Evolutionary conservation across 2,113 vertebrate genomes (phyloP).

Genomic region (Megalops atlanticus): DNA sequence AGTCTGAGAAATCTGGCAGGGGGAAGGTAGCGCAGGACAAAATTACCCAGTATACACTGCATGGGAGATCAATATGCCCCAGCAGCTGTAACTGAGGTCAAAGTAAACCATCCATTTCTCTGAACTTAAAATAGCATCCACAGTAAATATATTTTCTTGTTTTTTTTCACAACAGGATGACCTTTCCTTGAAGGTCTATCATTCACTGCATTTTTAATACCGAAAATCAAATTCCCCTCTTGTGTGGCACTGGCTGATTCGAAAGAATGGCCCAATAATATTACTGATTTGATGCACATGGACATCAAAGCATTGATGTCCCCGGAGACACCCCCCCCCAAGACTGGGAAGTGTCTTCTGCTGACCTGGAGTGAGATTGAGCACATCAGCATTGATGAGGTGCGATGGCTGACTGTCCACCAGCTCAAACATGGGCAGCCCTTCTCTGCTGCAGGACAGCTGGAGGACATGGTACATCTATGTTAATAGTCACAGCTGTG

Average conservation of each 20-base stretch:
- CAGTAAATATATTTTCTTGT: no score
- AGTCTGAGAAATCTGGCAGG: slow-evolving; percentile 86
- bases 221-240: neutral
- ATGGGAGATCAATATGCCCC: neutral
- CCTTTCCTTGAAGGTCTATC: neutral
- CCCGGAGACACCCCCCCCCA: neutral
- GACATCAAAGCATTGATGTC: neutral
- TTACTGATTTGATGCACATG: no score
- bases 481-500: neutral
- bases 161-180: no score
- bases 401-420: slow-evolving; percentile 91
- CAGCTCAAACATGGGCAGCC: slow-evolving; percentile 93
- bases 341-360: neutral
- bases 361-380: slow-evolving; percentile 93
- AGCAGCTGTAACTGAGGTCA: neutral
- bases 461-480: slow-evolving; percentile 51
- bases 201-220: neutral
- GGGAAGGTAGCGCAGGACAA: neutral
- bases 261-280: neutral
- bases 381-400: slow-evolving; percentile 83
- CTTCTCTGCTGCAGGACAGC: slow-evolving; percentile 85
- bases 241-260: neutral
- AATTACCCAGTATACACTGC: neutral
- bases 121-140: no score
- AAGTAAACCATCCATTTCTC: neutral